A percentile compares a stretch with the other conserved stretches of the same genome.
Conservation (phyloP, 2,113 vertebrate genomes). For the Scartelaos histophorus region DNA sequence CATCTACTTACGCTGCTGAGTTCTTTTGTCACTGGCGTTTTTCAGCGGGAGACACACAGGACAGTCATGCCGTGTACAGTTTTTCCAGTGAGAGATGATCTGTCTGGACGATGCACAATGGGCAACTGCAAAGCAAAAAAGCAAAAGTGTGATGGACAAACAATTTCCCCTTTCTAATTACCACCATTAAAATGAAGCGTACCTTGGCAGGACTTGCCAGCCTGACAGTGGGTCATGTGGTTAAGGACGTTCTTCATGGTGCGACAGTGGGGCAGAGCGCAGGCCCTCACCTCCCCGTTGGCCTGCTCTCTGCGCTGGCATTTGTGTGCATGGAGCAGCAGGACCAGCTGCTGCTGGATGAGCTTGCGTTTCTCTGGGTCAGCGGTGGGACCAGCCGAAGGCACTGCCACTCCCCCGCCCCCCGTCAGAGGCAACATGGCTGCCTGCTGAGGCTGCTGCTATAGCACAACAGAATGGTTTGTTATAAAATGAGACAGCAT, state of each 20-base stretch:
- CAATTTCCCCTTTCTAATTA: not conserved
- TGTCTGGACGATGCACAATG: constrained; percentile 98
- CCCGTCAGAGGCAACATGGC: constrained; percentile 81
- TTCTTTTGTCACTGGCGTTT: constrained; percentile 80
- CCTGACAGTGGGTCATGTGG: constrained; percentile 99
- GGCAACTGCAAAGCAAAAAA: constrained; percentile 82
- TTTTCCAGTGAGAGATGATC: constrained; percentile 95
- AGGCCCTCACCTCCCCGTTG: constrained; percentile 93
- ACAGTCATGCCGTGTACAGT: constrained; percentile 80
- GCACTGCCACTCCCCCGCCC: constrained; percentile 81
- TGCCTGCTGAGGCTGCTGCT: constrained; percentile 83
- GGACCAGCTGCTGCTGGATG: constrained; percentile 98
- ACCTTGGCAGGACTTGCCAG: constrained; percentile 99
- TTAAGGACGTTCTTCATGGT: constrained; percentile 99
- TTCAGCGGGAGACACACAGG: constrained; percentile 80
- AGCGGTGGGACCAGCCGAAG: constrained; percentile 90
- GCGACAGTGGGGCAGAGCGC: constrained; percentile 91
- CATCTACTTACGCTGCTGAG: constrained; percentile 74
- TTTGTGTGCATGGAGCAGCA: constrained; percentile 98
- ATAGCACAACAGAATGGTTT: constrained; percentile 52
- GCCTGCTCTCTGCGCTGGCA: constrained; percentile 97
- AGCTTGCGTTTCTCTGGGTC: constrained; percentile 98
- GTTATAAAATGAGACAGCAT: not conserved
- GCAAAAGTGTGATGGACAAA: not conserved
- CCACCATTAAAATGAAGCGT: constrained; percentile 48